Conservation (phyloP, 2,888 invertebrate genomes). For the Coelopa pilipes region DNA sequence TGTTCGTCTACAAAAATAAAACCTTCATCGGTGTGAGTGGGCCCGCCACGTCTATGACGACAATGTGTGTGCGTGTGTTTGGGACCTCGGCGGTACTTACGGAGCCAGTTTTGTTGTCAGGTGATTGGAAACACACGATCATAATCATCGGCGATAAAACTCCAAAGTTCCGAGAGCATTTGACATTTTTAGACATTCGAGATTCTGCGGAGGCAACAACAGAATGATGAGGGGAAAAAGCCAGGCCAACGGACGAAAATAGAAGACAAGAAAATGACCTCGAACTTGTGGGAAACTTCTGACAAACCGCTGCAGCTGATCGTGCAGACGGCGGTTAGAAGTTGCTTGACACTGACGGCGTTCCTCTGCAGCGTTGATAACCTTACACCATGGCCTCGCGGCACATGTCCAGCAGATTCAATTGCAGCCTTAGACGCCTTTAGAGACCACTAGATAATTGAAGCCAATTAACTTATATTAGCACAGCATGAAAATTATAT, state of each 20-base stretch:
- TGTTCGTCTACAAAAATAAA: conserved; percentile 9
- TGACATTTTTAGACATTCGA: background rate
- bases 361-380: too few species aligned
- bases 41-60: background rate
- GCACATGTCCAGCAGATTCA: too few species aligned
- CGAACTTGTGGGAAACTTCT: background rate
- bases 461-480: too few species aligned
- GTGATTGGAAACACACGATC: conserved; percentile 9
- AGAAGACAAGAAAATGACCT: too few species aligned
- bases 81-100: background rate
- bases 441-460: too few species aligned
- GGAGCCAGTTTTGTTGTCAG: conserved; percentile 31
- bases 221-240: too few species aligned
- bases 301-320: background rate
- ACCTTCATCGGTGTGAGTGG: background rate
- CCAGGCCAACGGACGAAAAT: too few species aligned
- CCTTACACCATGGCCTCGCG: too few species aligned
- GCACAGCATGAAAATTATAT: too few species aligned
- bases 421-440: too few species aligned
- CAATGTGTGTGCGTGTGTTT: background rate
- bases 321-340: background rate
- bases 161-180: background rate
- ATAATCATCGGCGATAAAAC: background rate
- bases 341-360: background rate
- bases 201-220: background rate